These are phyloP conservation scores for Acropternis orthonyx DNA, from an alignment of 2,797 vertebrate species.

Conservation along the genomic window DNA sequence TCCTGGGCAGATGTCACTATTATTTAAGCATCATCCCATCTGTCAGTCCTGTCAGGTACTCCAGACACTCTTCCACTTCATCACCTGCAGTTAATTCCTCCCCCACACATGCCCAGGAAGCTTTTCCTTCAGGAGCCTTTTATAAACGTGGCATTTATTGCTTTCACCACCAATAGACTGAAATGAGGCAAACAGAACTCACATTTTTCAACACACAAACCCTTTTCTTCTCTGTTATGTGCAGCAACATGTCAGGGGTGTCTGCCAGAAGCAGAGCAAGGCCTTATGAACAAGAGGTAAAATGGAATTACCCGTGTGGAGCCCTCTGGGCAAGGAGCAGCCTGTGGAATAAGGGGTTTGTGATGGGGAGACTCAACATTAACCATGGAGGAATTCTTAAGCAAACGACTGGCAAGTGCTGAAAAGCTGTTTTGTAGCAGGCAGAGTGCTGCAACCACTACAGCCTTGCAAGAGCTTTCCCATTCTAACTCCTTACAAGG, in stretches of 20 bases:
- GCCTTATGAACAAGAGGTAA: not conserved
- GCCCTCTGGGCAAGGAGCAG: not conserved
- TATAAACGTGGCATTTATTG: not conserved
- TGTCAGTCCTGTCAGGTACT: not conserved
- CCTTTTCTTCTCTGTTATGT: not conserved
- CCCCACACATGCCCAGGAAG: not conserved
- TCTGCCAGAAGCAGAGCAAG: not conserved
- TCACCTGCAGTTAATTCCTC: not conserved
- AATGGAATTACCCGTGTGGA: not conserved
- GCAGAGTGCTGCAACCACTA: not conserved
- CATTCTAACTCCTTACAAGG: fast-evolving
- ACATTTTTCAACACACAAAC: not conserved
- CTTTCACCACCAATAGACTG: not conserved
- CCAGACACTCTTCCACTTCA: not conserved
- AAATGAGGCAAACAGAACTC: not conserved
- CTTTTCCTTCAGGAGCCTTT: not conserved
- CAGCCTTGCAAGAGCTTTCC: not conserved
- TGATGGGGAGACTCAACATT: not conserved
- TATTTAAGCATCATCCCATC: not conserved
- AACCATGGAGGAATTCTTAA: not conserved
- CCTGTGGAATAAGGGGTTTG: not conserved
- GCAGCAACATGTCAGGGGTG: not conserved
- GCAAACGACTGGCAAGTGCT: not conserved
- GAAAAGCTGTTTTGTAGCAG: not conserved
- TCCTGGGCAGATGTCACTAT: fast-evolving